A percentile compares a stretch with the other conserved stretches of the same genome.
phyloP scores from a whole-genome alignment of 2,797 vertebrate genomes.

The Anniella stebbinsi region DNA sequence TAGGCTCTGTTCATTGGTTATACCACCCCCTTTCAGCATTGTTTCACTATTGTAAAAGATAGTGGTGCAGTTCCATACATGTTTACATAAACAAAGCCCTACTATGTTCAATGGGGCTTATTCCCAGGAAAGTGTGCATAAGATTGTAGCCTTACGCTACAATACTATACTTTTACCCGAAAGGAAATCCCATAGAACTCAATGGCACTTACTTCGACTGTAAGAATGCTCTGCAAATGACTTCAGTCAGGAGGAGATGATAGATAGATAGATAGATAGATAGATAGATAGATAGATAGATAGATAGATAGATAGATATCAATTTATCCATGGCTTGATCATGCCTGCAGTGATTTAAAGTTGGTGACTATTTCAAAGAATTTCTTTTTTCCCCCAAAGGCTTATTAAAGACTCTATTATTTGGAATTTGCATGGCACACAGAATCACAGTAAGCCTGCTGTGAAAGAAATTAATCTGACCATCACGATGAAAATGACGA shows the following conservation, averaged over 20 bases:
- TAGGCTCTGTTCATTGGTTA: background rate
- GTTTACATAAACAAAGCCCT: background rate
- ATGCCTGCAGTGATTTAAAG: constrained; percentile 22
- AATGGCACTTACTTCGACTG: background rate
- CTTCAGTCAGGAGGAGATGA: background rate
- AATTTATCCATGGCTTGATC: constrained; percentile 17
- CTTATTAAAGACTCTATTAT: constrained; percentile 17
- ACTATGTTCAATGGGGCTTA: background rate
- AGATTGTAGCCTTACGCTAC: background rate
- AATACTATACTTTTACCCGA: background rate
- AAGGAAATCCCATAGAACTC: background rate
- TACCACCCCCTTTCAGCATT: background rate
- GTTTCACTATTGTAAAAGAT: background rate
- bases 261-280: too few relatives aligned
- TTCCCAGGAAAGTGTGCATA: background rate
- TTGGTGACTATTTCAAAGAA: background rate
- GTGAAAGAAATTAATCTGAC: constrained; percentile 65
- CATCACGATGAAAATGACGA: constrained; percentile 36
- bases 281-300: too few relatives aligned
- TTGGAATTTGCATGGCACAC: constrained; percentile 21
- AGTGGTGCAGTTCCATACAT: background rate
- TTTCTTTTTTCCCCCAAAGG: constrained; percentile 35
- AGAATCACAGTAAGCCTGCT: constrained; percentile 53
- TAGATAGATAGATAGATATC: too few relatives aligned
- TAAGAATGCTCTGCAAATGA: background rate